Percentiles rank a stretch among this genome's conserved stretches.
Conservation (phyloP, 2,113 vertebrate species). For the Nannobrachium achirus region DNA sequence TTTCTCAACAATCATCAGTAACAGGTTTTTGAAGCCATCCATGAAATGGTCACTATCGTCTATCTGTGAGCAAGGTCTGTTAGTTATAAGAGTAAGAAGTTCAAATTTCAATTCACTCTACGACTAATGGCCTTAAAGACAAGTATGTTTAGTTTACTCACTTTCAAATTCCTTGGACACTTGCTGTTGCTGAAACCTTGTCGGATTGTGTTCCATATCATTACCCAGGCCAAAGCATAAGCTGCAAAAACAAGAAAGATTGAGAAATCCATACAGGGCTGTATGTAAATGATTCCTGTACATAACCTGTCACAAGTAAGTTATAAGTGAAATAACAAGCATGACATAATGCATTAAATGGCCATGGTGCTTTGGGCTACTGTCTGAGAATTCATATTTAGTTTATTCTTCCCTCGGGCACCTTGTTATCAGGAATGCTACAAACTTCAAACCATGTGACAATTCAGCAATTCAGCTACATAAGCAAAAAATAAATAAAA, state of each 20-base stretch:
- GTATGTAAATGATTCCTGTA: constrained; percentile 63
- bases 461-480: no score
- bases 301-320: constrained; percentile 52
- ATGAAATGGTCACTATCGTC: not conserved
- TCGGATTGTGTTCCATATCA: constrained; percentile 83
- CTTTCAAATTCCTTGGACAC: constrained; percentile 58
- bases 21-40: not conserved
- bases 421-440: no score
- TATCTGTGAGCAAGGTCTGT: no score
- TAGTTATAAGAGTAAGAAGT: no score
- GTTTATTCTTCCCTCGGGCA: no score
- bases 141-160: constrained; percentile 52
- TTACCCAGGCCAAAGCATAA: constrained; percentile 83
- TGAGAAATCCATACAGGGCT: constrained; percentile 41
- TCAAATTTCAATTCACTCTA: no score
- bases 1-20: not conserved
- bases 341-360: constrained; percentile 19
- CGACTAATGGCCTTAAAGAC: constrained; percentile 9
- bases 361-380: not conserved
- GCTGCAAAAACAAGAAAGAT: constrained; percentile 71
- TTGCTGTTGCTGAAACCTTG: constrained; percentile 63
- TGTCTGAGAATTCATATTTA: no score
- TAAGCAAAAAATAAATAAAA: no score
- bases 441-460: no score
- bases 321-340: constrained; percentile 46